Conservation (phyloP, 2,113 vertebrate species). For the Osmerus mordax region DNA sequence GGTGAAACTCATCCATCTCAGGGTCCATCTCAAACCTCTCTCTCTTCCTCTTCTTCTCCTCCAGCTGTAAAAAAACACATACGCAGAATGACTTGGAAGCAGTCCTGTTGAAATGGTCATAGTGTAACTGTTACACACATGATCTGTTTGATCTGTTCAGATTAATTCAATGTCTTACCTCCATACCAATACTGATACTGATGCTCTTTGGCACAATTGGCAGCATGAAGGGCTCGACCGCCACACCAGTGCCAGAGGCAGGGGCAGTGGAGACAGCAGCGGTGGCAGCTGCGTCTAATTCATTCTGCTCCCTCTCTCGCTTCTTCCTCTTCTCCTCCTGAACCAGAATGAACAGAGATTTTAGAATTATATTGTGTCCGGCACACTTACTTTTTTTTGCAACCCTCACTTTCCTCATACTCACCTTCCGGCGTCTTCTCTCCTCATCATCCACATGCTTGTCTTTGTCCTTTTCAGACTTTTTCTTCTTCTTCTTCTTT, state of each 20-base stretch:
- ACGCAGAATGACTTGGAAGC: neutral
- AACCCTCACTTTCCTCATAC: constrained; percentile 10
- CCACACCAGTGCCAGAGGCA: constrained; percentile 51
- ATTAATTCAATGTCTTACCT: neutral
- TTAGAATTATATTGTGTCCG: neutral
- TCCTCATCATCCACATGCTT: constrained; percentile 91
- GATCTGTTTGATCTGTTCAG: neutral
- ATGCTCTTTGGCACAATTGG: constrained; percentile 50
- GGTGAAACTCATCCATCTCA: constrained; percentile 85
- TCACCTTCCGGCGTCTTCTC: constrained; percentile 87
- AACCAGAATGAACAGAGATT: neutral
- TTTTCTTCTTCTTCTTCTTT: constrained; percentile 98
- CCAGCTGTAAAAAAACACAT: constrained; percentile 59
- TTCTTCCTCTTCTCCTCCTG: constrained; percentile 97
- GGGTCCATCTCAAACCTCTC: constrained; percentile 85
- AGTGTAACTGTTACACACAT: neutral
- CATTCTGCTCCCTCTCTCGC: constrained; percentile 88
- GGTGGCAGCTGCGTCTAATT: constrained; percentile 70
- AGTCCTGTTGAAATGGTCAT: neutral
- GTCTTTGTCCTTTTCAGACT: constrained; percentile 92
- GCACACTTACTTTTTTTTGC: neutral
- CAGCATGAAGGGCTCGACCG: constrained; percentile 69
- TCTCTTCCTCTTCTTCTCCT: constrained; percentile 91
- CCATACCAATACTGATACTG: constrained; percentile 56
- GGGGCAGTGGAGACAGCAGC: constrained; percentile 10